Evolutionary conservation across 2,888 invertebrate species (phyloP), one percentile per base, ranked within the genome.

Genomic region (Halictus ligatus): DNA sequence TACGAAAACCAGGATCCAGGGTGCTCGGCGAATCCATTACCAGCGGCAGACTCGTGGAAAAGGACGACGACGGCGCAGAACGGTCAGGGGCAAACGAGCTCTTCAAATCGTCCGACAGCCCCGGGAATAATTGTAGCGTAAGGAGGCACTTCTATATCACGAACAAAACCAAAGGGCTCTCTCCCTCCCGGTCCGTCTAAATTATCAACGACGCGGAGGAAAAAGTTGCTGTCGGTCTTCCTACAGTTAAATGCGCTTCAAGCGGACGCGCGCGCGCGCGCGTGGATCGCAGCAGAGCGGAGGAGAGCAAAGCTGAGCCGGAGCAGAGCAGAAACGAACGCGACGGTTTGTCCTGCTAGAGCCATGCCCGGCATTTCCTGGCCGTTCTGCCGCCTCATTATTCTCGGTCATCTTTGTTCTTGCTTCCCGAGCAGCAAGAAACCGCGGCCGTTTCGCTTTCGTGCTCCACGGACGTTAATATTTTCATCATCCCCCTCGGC

Each of bases 371-470:
- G 58, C 71, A 75, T 85, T 86, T 82, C 83, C 73, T 71, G 75
- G n/a, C 48, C 67, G 75, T 84, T 84, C 85, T 74, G 84, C 85
- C 82, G 81, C 77, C 81, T 84, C 86, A 85, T 82, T 86, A 85
- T 81, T 72, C 88, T 69, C 69, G 80, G 54, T 76, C 73, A 83
- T 88, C 85, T 86, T 79, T 86, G 82, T 86, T 85, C 86, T 78
- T 86, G 82, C 75, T 21, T 73, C 67, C 40, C 86, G 82, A 76
- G 54, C 76, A 87, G 78, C 78, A 86, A 87, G 86, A 81, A 81
- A 60, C 78, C 54, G 50, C 48, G 46, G 76, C 64, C 50, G 75
- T 75, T 69, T 74, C 82, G 69, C 75, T 79, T 82, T 80, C 82
- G 76, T 81, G 69, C 75, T 60, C 86, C 80, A 75, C 54, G 21